Evolutionary conservation across 2,888 invertebrate species (phyloP), one percentile per base, ranked within the genome.

Genomic region (Erebia epiphron): DNA sequence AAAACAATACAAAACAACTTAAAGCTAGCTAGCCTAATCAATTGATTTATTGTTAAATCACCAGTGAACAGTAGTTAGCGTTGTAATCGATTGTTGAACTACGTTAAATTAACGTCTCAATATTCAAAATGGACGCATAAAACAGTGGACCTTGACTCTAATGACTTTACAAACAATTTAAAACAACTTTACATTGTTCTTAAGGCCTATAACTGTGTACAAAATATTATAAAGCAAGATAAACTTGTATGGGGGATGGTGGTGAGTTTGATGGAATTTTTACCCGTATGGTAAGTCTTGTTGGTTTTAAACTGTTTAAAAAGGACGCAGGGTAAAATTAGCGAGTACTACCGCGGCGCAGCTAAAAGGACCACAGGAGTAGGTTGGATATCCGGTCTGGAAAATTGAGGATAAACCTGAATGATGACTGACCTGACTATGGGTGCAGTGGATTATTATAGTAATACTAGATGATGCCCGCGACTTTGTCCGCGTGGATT

Each of bases 341-440:
- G 91, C 91, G 82, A 80, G 83, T 90, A 81, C 91, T 92, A 92
- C 91, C 84, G 91, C 91, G 91, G 91, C 83, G 69, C 75, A 75
- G 77, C 77, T 82, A 86, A 89, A 89, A 87, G 84, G 78, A 70
- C 75, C 76, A 78, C 71, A 65, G 74, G 70, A 69, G 74, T 75
- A 75, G 75, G 64, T 49, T 35, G 13, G 18, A 62, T 69, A 67
- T 67, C 56, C 43, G 66, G 10, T 61, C 50, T 21, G 7, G 9
- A 46, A 3, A 60, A 16, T 67, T 11, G 14, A 35, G 67, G 67
- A 58, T 50, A 67, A 67, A 64, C 52, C 35, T 64, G 35, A 52
- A 54, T 50, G 46, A 46, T 14, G 5, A 1, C 14, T 43, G 43
- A n/a, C n/a, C n/a, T n/a, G 1, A 43, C 1, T 35, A 52, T 52